Evolutionary conservation across 2,113 vertebrate genomes (phyloP).

Genomic region (Hippocampus comes): DNA sequence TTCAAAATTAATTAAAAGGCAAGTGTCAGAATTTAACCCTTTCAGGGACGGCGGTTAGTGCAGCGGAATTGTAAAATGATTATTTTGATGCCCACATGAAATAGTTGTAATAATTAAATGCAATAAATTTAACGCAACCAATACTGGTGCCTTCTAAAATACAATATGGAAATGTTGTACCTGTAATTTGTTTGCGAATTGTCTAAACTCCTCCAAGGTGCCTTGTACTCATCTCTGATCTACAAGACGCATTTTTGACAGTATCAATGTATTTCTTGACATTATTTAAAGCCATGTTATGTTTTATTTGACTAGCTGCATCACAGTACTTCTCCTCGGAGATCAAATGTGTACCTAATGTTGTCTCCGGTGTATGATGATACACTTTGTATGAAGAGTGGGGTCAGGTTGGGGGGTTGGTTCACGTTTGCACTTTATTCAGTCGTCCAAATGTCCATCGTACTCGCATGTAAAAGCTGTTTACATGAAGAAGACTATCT

Average conservation of each 20-base stretch:
- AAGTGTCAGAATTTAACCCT: background rate
- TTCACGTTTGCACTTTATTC: background rate
- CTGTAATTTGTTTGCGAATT: too few relatives aligned
- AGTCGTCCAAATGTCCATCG: background rate
- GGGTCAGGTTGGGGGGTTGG: background rate
- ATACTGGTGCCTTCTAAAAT: background rate
- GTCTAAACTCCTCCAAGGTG: too few relatives aligned
- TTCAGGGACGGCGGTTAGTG: too few relatives aligned
- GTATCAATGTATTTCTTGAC: background rate
- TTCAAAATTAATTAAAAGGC: background rate
- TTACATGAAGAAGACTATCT: constrained; percentile 29
- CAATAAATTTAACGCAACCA: too few relatives aligned
- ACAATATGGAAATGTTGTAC: background rate
- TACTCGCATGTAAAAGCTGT: constrained; percentile 20
- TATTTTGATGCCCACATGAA: too few relatives aligned
- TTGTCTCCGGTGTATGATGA: background rate
- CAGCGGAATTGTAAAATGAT: too few relatives aligned
- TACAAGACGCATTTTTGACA: background rate
- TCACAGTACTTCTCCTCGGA: background rate
- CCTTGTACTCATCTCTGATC: too few relatives aligned
- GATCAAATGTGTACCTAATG: background rate
- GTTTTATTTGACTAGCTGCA: background rate
- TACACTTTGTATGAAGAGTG: background rate
- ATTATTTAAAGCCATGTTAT: background rate
- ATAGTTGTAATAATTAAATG: too few relatives aligned